A percentile compares a stretch with the other conserved stretches of the same genome.
These are phyloP conservation scores for Elgaria multicarinata DNA, from an alignment of 2,113 vertebrate species.

Conservation along the genomic window DNA sequence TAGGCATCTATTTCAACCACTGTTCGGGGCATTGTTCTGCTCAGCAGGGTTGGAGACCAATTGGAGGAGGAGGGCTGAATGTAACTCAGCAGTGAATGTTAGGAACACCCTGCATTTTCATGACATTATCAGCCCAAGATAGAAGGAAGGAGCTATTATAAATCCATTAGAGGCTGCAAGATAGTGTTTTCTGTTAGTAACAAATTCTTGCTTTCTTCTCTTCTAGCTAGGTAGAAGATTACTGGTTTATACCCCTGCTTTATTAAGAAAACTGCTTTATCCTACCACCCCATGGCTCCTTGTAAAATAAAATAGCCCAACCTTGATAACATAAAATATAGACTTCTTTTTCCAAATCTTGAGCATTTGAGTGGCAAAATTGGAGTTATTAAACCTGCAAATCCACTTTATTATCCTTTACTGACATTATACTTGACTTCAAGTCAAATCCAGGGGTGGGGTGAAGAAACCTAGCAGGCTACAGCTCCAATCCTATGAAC, in stretches of 20 bases:
- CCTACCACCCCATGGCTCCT: background rate
- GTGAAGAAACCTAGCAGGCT: conserved; percentile 1
- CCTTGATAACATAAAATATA: conserved; percentile 1
- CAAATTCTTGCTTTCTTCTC: conserved; percentile 27
- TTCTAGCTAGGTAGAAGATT: conserved; percentile 33
- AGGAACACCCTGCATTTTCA: conserved; percentile 42
- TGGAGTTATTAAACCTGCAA: background rate
- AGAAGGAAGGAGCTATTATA: conserved; percentile 31
- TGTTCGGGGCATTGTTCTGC: background rate
- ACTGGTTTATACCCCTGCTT: conserved; percentile 22
- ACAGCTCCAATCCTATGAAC: background rate
- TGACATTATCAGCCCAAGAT: conserved; percentile 27
- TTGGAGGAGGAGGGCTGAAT: conserved; percentile 45
- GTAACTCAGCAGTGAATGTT: conserved; percentile 50
- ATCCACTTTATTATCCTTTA: background rate
- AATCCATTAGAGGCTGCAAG: conserved; percentile 43
- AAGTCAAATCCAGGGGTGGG: conserved; percentile 7
- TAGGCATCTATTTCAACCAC: conserved; percentile 28
- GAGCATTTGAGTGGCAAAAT: conserved; percentile 18
- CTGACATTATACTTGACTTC: background rate
- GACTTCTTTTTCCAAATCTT: conserved; percentile 1
- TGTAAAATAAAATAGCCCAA: background rate
- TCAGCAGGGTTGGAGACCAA: conserved; percentile 29
- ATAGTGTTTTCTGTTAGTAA: conserved; percentile 15
- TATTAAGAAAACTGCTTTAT: conserved; percentile 5